A percentile compares a stretch with the other conserved stretches of the same genome.
Evolutionary conservation across 2,113 vertebrate genomes (phyloP).

Genomic region (Oncorhynchus keta): DNA sequence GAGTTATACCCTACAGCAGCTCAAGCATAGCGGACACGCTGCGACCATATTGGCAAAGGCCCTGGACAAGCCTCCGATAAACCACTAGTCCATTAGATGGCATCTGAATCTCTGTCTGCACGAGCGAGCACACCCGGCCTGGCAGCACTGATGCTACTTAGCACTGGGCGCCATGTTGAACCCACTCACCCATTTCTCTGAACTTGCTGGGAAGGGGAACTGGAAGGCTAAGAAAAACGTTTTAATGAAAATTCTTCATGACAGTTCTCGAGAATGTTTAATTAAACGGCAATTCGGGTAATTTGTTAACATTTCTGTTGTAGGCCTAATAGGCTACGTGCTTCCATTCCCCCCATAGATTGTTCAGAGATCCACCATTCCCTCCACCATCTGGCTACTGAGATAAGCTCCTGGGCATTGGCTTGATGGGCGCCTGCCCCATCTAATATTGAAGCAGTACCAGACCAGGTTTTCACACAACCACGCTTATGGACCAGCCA

Average conservation of each 20-base stretch:
- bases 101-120: neutral
- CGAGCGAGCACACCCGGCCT: neutral
- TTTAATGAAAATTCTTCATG: neutral
- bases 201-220: neutral
- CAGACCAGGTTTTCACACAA: constrained; percentile 15
- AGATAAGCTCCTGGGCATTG: too few species aligned
- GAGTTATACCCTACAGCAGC: constrained; percentile 1
- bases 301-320: too few species aligned
- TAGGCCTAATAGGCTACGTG: too few species aligned
- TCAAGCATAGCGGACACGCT: neutral
- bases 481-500: neutral
- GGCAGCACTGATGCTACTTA: neutral
- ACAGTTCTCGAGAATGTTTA: too few species aligned
- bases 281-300: too few species aligned
- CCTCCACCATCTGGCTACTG: too few species aligned
- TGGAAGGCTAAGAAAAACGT: neutral
- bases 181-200: neutral
- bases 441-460: neutral
- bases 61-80: neutral
- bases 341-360: too few species aligned
- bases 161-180: neutral
- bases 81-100: constrained; percentile 20
- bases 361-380: too few species aligned
- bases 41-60: constrained; percentile 1
- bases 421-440: too few species aligned